These are phyloP conservation scores for Drosophila asahinai DNA, from an alignment of 1,140 invertebrate species.

Conservation along the genomic window DNA sequence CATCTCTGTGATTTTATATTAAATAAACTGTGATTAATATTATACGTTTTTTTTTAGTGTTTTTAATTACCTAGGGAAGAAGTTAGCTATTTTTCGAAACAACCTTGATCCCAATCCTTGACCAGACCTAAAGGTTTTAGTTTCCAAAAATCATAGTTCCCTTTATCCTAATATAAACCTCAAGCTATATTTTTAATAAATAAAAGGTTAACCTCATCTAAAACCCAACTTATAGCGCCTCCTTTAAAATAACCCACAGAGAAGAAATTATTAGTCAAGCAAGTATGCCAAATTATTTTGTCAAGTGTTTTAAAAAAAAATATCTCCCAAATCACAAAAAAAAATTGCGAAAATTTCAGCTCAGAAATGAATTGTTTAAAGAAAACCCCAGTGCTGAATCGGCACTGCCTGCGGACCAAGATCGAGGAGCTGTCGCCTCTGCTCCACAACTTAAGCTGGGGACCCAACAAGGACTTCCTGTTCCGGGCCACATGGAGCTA, in stretches of 20 bases:
- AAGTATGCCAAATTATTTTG: constrained; percentile 13
- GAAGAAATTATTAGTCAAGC: constrained; percentile 4
- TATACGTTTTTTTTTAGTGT: too few relatives aligned
- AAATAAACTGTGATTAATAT: not conserved
- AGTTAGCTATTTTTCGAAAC: too few relatives aligned
- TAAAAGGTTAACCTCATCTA: too few relatives aligned
- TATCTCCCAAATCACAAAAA: constrained; percentile 3
- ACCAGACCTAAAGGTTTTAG: too few relatives aligned
- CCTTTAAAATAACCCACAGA: not conserved
- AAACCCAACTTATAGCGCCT: not conserved
- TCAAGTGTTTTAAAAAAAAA: not conserved
- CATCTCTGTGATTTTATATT: not conserved
- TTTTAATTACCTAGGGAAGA: too few relatives aligned
- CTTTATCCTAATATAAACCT: not conserved
- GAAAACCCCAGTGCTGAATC: constrained; percentile 25
- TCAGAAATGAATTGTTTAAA: constrained; percentile 27
- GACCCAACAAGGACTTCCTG: constrained; percentile 12
- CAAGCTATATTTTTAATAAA: not conserved
- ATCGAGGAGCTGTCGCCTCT: constrained; percentile 32
- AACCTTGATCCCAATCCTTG: too few relatives aligned
- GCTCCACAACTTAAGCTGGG: constrained; percentile 17
- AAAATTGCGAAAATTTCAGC: constrained; percentile 8
- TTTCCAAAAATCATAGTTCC: not conserved
- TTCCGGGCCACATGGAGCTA: constrained; percentile 54
- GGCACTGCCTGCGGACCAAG: constrained; percentile 35